Evolutionary conservation across 2,797 vertebrate species (phyloP).

Genomic region (Euphonia xanthogaster): DNA sequence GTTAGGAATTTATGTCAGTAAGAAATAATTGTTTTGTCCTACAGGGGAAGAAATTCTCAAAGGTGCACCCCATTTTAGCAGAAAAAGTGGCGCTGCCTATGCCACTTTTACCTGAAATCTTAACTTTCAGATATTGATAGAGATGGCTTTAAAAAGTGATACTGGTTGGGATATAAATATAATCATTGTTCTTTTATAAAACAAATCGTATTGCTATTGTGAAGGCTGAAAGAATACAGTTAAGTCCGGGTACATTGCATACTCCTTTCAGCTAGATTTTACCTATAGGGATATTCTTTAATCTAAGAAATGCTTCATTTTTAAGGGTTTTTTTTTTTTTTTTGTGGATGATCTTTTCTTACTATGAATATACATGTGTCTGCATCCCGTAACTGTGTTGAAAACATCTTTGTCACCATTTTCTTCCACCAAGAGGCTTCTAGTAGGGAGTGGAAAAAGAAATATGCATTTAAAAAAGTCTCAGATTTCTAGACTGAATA

Average conservation of each 20-base stretch:
- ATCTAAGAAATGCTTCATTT: background rate
- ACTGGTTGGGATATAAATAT: background rate
- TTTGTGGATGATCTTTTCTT: background rate
- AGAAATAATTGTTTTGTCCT: constrained; percentile 11
- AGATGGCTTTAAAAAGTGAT: background rate
- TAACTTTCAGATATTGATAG: background rate
- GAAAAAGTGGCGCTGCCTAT: background rate
- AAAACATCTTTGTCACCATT: background rate
- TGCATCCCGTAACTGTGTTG: background rate
- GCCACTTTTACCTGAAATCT: background rate
- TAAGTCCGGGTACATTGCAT: background rate
- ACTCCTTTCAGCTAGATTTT: background rate
- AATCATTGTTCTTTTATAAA: background rate
- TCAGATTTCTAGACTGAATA: background rate
- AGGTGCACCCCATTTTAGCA: background rate
- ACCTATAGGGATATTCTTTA: background rate
- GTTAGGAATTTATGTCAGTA: background rate
- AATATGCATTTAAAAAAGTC: accelerated
- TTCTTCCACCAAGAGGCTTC: background rate
- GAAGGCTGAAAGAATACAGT: background rate
- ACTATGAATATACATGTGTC: background rate
- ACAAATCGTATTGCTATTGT: background rate
- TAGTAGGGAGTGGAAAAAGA: background rate
- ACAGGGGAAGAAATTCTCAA: background rate
- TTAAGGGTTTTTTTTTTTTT: background rate